A percentile compares a stretch with the other conserved stretches of the same genome.
These are phyloP conservation scores for Acanthiza pusilla DNA, from an alignment of 2,797 vertebrate genomes.

Conservation along the genomic window DNA sequence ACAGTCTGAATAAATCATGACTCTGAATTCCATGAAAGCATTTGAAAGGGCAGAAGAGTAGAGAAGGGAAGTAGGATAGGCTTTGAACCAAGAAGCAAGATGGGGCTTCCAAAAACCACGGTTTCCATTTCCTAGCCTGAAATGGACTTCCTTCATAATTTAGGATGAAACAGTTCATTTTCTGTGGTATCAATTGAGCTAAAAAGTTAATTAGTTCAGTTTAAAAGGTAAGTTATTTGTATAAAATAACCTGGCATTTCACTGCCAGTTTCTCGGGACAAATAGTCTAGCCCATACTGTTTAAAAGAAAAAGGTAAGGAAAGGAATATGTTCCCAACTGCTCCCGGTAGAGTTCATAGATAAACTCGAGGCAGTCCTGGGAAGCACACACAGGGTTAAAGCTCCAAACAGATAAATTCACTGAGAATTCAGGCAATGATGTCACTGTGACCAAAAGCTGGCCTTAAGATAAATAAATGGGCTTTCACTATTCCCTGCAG, in stretches of 20 bases:
- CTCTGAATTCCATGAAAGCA: not conserved
- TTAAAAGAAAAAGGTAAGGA: not conserved
- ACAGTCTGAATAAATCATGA: not conserved
- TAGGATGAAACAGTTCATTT: not conserved
- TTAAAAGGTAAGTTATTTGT: not conserved
- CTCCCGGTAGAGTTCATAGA: not conserved
- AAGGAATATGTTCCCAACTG: not conserved
- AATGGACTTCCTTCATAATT: not conserved
- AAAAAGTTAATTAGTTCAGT: not conserved
- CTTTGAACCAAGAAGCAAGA: not conserved
- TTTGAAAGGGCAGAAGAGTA: not conserved
- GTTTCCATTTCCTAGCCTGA: not conserved
- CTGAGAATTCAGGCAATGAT: not conserved
- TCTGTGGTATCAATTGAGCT: not conserved
- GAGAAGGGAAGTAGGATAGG: not conserved
- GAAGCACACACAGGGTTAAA: not conserved
- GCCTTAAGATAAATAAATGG: constrained; percentile 18
- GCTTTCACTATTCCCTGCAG: constrained; percentile 9
- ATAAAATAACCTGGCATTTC: not conserved
- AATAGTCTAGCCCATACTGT: not conserved
- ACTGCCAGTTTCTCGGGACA: not conserved
- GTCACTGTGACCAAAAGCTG: constrained; percentile 6
- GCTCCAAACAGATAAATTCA: not conserved
- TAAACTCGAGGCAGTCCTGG: not conserved
- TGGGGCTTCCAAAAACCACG: not conserved